phyloP scores from a whole-genome alignment of 2,797 vertebrate genomes.

The Alcedo atthis region DNA sequence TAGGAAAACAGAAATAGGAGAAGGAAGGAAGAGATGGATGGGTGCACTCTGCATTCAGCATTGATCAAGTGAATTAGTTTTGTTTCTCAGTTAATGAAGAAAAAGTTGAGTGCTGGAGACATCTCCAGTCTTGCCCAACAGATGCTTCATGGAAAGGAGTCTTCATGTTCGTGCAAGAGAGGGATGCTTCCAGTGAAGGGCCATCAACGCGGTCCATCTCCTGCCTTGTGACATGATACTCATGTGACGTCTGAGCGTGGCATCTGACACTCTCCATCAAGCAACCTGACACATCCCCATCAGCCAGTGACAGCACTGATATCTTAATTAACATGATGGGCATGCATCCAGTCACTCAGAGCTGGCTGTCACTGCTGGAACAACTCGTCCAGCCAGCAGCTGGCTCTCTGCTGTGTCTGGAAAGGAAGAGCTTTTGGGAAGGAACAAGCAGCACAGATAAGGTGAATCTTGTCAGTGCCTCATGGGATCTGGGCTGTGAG shows the following conservation, averaged over 20 bases:
- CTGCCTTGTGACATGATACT: background rate
- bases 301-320: background rate
- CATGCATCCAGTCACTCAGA: background rate
- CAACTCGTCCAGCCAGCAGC: background rate
- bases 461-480: background rate
- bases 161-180: background rate
- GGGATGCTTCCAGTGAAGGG: background rate
- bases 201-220: background rate
- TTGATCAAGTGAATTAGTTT: background rate
- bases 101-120: background rate
- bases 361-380: background rate
- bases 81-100: background rate
- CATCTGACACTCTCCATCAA: background rate
- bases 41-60: background rate
- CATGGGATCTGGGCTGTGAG: accelerated
- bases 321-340: background rate
- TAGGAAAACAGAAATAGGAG: background rate
- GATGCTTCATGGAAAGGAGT: background rate
- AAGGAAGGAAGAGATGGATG: background rate
- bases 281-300: background rate
- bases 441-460: background rate
- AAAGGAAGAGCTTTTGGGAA: background rate
- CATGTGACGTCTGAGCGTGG: background rate
- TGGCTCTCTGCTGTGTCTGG: background rate
- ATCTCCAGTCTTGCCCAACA: background rate